A percentile compares a stretch with the other conserved stretches of the same genome.
Conservation (phyloP, 2,888 invertebrate species). For the Tineola bisselliella region DNA sequence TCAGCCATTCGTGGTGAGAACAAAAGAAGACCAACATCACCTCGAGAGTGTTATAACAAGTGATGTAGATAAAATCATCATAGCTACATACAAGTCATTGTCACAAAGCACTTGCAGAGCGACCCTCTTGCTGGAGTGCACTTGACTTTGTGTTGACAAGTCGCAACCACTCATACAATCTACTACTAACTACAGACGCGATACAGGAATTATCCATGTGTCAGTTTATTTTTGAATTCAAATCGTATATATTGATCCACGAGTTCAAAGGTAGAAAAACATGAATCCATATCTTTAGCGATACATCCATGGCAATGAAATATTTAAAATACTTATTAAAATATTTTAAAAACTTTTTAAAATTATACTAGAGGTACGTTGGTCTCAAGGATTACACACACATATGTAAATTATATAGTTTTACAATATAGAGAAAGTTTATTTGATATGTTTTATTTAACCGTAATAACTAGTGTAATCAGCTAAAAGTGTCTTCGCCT, state of each 20-base stretch:
- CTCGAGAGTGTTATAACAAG: conserved; percentile 2
- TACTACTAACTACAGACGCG: background rate
- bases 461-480: background rate
- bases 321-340: too few relatives aligned
- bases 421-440: too few relatives aligned
- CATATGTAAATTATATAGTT: too few relatives aligned
- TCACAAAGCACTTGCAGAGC: conserved; percentile 8
- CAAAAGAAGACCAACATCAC: background rate
- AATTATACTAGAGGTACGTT: too few relatives aligned
- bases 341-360: too few relatives aligned
- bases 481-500: background rate
- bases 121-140: conserved; percentile 7
- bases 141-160: conserved; percentile 12
- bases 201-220: background rate
- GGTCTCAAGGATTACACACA: too few relatives aligned
- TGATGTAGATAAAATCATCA: conserved; percentile 8
- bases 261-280: background rate
- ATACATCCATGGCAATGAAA: too few relatives aligned
- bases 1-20: background rate
- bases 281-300: too few relatives aligned
- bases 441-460: background rate
- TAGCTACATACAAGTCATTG: conserved; percentile 3
- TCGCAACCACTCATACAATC: conserved; percentile 9
- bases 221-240: too few relatives aligned
- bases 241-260: too few relatives aligned